Evolutionary conservation across 2,888 invertebrate genomes (phyloP), one percentile per base, ranked within the genome.

Genomic region (Aspidiotus rigidus): DNA sequence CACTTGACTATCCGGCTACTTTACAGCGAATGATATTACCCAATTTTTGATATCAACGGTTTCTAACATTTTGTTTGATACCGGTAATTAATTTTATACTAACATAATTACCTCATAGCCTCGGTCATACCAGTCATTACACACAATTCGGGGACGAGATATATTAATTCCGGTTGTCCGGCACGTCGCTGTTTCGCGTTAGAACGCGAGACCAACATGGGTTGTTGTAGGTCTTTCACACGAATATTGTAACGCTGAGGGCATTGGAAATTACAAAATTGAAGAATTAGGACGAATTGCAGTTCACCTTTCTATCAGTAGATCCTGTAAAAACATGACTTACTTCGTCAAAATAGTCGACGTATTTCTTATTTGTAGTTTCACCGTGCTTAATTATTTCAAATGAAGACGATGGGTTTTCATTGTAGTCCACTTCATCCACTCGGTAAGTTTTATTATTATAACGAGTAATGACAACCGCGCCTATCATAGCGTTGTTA

Each of bases 91-190:
- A n/a, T n/a, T n/a, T n/a, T n/a, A n/a, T 28, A 28, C 28, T 39
- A 40, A 41, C n/a, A 16, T 10, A 59, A 59, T 67, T 62, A 73
- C 10, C 86, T 79, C 87, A 88, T 87, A 0, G 79, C 79, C 64
- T 88, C 88, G 0, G 86, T 85, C 0, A 92, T 77, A 0, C 94
- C 95, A 1, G 95, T 95, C 75, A 90, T 83, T 0, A 86, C 83
- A 74, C 93, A 91, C 60, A 95, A 78, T 78, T 94, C 93, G 0
- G 95, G 95, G 8, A 95, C 81, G 3, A 96, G 79, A 75, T 84
- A 84, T 8, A 93, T 83, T 0, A 83, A 77, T 70, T 88, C 86
- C 13, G 57, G 15, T 77, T 83, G 81, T 0, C 88, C 89, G 0
- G 86, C 85, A 66, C 89, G 84, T n/a, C 88, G 82, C 74, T 92